These are phyloP conservation scores for Tetragonisca angustula DNA, from an alignment of 2,888 invertebrate species.

Conservation along the genomic window DNA sequence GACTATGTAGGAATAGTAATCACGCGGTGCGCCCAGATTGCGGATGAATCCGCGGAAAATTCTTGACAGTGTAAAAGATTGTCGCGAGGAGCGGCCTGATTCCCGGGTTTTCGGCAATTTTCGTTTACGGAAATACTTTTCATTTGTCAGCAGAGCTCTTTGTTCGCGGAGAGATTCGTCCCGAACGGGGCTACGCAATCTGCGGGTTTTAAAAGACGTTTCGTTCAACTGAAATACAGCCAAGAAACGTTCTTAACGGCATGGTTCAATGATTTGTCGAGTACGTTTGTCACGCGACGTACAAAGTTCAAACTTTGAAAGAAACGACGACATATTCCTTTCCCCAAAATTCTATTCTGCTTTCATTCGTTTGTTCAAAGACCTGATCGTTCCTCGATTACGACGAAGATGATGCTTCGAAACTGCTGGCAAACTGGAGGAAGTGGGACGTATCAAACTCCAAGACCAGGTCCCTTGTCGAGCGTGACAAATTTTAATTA, in stretches of 20 bases:
- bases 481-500: slow-evolving; percentile 21
- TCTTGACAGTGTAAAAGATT: background rate
- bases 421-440: background rate
- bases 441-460: background rate
- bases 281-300: background rate
- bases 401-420: too few species aligned
- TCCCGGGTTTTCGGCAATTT: background rate
- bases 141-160: background rate
- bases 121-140: background rate
- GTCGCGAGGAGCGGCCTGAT: background rate
- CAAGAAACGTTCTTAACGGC: background rate
- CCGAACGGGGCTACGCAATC: background rate
- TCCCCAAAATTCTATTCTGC: background rate
- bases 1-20: background rate
- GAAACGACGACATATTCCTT: too few species aligned
- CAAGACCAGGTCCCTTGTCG: background rate
- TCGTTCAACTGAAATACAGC: background rate
- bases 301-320: background rate
- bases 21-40: background rate
- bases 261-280: too few species aligned
- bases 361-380: too few species aligned
- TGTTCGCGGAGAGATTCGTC: background rate
- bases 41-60: background rate
- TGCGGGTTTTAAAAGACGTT: background rate
- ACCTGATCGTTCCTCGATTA: too few species aligned